Evolutionary conservation across 2,797 vertebrate genomes (phyloP).

Genomic region (Sebastes umbrosus): DNA sequence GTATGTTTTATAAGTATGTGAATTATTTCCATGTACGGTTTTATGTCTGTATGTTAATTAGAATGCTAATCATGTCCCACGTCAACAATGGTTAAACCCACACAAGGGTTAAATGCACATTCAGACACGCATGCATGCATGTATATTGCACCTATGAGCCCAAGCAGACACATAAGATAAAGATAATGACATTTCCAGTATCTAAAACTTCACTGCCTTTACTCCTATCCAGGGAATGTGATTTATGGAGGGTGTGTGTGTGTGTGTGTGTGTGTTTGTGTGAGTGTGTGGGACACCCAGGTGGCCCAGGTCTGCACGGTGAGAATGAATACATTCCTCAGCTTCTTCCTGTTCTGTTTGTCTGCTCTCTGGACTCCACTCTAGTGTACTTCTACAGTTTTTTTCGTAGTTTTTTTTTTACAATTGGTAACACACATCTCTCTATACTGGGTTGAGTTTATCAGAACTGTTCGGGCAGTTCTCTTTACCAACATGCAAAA

Average conservation of each 20-base stretch:
- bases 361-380: neutral
- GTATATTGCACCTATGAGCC: conserved; percentile 5
- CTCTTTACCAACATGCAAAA: neutral
- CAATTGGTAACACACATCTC: neutral
- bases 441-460: no score
- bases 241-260: conserved; percentile 14
- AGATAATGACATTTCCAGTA: conserved; percentile 46
- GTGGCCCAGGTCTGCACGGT: neutral
- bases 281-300: neutral
- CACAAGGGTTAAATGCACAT: neutral
- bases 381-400: neutral
- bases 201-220: conserved; percentile 24
- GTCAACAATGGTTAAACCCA: neutral
- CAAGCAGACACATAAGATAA: neutral
- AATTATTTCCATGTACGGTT: neutral
- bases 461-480: neutral
- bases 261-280: no score
- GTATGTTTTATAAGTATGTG: neutral
- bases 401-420: neutral
- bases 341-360: neutral
- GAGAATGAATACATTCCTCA: neutral
- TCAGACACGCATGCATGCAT: neutral
- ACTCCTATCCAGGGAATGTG: neutral
- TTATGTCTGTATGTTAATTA: neutral
- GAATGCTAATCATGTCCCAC: neutral